These are phyloP conservation scores for Penaeus vannamei DNA, from an alignment of 1,140 invertebrate species.

Conservation along the genomic window DNA sequence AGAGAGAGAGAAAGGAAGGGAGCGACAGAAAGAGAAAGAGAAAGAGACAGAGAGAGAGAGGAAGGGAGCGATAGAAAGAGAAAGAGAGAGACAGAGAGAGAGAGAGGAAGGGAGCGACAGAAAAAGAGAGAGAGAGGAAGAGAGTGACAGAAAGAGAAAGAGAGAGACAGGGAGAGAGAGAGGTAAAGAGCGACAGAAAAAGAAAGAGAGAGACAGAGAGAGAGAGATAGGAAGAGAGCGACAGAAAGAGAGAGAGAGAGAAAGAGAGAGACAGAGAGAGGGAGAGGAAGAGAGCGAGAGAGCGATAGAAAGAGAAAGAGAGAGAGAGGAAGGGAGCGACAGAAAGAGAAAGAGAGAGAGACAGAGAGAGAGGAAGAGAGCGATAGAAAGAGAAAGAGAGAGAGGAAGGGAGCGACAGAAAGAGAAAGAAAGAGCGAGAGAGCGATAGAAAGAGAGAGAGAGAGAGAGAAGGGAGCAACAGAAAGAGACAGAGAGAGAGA, in stretches of 20 bases:
- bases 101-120: background rate
- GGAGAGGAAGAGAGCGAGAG: background rate
- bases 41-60: background rate
- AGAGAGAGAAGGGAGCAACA: too few relatives aligned
- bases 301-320: background rate
- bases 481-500: too few relatives aligned
- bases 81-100: too few relatives aligned
- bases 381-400: background rate
- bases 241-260: background rate
- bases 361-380: constrained; percentile 1
- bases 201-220: constrained; percentile 16
- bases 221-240: background rate
- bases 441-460: background rate
- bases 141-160: background rate
- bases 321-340: background rate
- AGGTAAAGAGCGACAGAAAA: background rate
- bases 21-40: background rate
- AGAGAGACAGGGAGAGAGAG: background rate
- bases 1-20: background rate
- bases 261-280: background rate
- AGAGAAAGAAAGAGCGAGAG: background rate
- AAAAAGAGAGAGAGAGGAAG: background rate
- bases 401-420: background rate
- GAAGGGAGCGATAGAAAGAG: too few relatives aligned
- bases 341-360: constrained; percentile 12